These are phyloP conservation scores for Lypha dubia DNA, from an alignment of 2,888 invertebrate genomes.

Conservation along the genomic window DNA sequence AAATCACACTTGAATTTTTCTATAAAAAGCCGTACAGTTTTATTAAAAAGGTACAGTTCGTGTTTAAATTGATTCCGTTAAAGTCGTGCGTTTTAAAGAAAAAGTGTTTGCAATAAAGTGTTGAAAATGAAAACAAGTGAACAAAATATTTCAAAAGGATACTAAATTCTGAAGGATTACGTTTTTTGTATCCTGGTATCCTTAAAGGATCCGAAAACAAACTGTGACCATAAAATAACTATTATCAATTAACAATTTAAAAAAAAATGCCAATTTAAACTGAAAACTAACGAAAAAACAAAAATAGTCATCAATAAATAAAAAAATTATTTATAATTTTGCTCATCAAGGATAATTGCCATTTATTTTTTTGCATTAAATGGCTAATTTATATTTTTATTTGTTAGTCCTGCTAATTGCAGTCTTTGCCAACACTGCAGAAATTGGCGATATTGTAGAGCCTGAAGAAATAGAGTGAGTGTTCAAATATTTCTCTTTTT, in stretches of 20 bases:
- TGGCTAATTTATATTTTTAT: constrained; percentile 69
- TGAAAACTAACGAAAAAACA: constrained; percentile 13
- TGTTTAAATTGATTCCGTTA: constrained; percentile 32
- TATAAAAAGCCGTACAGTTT: constrained; percentile 53
- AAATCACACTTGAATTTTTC: constrained; percentile 28
- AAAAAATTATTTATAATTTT: constrained; percentile 3
- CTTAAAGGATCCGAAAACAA: constrained; percentile 17
- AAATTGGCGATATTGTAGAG: constrained; percentile 65
- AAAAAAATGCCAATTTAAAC: constrained; percentile 28
- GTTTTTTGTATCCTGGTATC: constrained; percentile 55
- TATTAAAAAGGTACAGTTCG: constrained; percentile 55
- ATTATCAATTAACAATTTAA: not conserved
- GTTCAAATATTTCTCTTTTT: constrained; percentile 22
- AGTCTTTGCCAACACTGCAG: constrained; percentile 45
- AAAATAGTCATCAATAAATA: not conserved
- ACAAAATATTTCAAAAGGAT: constrained; percentile 33
- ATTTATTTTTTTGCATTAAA: constrained; percentile 44
- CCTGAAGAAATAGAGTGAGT: constrained; percentile 68
- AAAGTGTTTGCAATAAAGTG: constrained; percentile 20
- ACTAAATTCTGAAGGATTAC: constrained; percentile 43
- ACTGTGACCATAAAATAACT: not conserved
- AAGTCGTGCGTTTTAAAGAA: constrained; percentile 22
- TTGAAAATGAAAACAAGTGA: constrained; percentile 25
- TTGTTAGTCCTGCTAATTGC: constrained; percentile 61
- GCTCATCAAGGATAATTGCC: constrained; percentile 61